A percentile compares a stretch with the other conserved stretches of the same genome.
phyloP scores from a whole-genome alignment of 2,113 vertebrate species.

The Tragulus kanchil region DNA sequence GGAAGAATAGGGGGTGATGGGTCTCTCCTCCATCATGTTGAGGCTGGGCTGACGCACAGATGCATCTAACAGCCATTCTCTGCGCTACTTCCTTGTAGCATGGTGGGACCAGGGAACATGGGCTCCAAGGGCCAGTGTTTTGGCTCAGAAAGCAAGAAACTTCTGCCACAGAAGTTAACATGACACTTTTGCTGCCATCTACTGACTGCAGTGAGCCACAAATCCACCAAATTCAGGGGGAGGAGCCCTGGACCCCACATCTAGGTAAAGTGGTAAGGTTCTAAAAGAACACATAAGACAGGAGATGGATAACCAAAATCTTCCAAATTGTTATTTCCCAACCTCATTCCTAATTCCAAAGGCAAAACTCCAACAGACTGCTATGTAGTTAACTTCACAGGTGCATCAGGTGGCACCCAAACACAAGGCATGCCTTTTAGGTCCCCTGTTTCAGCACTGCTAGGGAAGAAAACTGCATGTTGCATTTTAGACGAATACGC shows the following conservation, averaged over 20 bases:
- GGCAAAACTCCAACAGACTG: neutral
- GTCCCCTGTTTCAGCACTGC: neutral
- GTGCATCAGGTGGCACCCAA: neutral
- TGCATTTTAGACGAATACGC: neutral
- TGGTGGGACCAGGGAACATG: neutral
- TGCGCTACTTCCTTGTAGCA: neutral
- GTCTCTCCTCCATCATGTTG: neutral
- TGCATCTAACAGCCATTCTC: neutral
- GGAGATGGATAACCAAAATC: neutral
- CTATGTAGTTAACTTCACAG: neutral
- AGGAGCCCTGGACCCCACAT: neutral
- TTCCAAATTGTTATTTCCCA: neutral
- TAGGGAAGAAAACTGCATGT: neutral
- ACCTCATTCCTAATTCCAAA: neutral
- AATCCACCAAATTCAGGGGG: neutral
- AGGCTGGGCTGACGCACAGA: neutral
- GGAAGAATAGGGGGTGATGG: accelerated
- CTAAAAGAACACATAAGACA: neutral
- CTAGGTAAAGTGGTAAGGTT: neutral
- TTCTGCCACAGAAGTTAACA: neutral
- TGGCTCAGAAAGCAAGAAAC: neutral
- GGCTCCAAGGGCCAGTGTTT: neutral
- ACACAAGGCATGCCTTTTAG: neutral
- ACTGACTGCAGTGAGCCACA: neutral
- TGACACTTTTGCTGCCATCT: neutral